Evolutionary conservation across 2,888 invertebrate genomes (phyloP), one percentile per base, ranked within the genome.

Genomic region (Pomacea canaliculata): DNA sequence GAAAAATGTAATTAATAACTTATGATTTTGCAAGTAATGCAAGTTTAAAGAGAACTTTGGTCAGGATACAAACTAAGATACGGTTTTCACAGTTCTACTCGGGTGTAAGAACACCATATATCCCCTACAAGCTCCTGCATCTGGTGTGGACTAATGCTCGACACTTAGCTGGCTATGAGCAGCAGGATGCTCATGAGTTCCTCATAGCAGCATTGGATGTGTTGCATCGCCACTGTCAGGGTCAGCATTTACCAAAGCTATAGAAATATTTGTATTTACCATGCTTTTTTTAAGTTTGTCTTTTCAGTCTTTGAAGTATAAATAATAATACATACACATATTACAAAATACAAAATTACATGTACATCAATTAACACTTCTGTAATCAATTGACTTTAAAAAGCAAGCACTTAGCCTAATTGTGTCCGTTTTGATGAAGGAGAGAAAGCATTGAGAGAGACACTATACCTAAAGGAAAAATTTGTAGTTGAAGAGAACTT

Each of bases 171-270:
- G 97, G 97, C 72, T 97, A 97, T 90, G 96, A 97, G 90, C 98
- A 99, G 90, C 98, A 99, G 91, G 99, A 99, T 91, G 99, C 99
- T 48, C 99, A 99, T 89, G 99, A 99, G 92, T 99, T 99, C 92
- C 97, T 99, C 90, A 97, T 99, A 83, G 97, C 98, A 62, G 96
- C 97, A 0, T 93, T 99, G 70, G 96, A 98, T 89, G 95, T 98
- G 16, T 92, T 99, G 79, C 98, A 98, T 91, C 93, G 95, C 90
- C 96, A 96, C 88, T 95, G 91, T 94, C 89, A 93, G 93, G 91
- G 91, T 91, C 79, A 81, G 78, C 51, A 46, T 49, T 18, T 56
- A 49, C 56, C n/a, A 70, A 51, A 37, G 27, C 23, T 70, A 19
- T 37, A 10, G 37, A 37, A 65, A 13, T 12, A 65, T 37, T 62